These are phyloP conservation scores for Tiliacea aurago DNA, from an alignment of 2,888 invertebrate genomes.

Conservation along the genomic window DNA sequence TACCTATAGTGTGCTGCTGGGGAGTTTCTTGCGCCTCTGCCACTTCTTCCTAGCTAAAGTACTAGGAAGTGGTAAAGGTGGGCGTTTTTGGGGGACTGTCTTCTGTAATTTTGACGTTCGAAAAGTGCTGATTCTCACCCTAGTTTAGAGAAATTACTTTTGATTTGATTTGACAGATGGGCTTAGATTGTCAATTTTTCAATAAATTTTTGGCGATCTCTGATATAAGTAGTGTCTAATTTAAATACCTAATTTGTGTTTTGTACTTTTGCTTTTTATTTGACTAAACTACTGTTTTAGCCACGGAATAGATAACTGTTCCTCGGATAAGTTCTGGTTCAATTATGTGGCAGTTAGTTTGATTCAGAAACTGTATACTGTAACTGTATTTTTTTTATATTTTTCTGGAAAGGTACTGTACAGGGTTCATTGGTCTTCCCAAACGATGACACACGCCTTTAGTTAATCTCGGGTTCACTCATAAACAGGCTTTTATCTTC, in stretches of 20 bases:
- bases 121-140: too few relatives aligned
- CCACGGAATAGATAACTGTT: background rate
- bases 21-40: too few relatives aligned
- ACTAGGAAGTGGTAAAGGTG: too few relatives aligned
- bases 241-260: background rate
- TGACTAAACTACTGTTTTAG: background rate
- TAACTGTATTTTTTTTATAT: background rate
- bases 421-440: background rate
- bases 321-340: background rate
- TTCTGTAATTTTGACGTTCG: too few relatives aligned
- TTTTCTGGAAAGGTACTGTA: background rate
- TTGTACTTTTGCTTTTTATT: too few relatives aligned
- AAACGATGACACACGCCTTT: background rate
- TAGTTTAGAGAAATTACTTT: too few relatives aligned
- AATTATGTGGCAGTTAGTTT: background rate
- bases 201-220: background rate
- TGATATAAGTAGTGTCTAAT: background rate
- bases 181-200: background rate
- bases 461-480: background rate
- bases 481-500: background rate
- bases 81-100: too few relatives aligned
- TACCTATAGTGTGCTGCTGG: too few relatives aligned
- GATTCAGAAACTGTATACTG: background rate
- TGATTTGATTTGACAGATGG: too few relatives aligned
- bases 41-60: too few relatives aligned